Evolutionary conservation across 2,888 invertebrate species (phyloP).

Genomic region (Caenorhabditis sp.): DNA sequence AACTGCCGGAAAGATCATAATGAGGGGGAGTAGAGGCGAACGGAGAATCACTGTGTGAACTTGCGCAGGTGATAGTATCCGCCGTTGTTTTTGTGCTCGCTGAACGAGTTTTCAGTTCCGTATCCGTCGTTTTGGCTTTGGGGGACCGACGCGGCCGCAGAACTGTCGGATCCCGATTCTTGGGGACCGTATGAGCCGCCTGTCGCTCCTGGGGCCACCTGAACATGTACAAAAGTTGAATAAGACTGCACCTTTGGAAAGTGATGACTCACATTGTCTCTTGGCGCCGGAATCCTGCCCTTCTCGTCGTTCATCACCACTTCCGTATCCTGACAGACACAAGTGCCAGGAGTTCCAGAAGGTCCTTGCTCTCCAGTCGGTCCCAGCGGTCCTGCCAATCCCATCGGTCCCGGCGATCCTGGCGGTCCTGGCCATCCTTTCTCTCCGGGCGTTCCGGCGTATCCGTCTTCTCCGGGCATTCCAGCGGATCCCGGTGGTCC

Average conservation of each 20-base stretch:
- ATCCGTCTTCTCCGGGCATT: conserved; percentile 76
- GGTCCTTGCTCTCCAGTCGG: conserved; percentile 76
- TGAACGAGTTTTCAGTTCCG: conserved; percentile 40
- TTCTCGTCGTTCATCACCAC: conserved; percentile 76
- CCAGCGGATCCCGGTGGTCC: conserved; percentile 74
- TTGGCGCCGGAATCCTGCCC: conserved; percentile 64
- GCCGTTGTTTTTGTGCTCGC: conserved; percentile 44
- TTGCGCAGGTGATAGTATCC: conserved; percentile 57
- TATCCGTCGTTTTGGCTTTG: conserved; percentile 51
- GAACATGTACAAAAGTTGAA: background rate
- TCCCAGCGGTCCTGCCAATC: conserved; percentile 71
- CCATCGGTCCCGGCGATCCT: conserved; percentile 76
- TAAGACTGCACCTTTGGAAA: background rate
- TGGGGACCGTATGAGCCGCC: conserved; percentile 53
- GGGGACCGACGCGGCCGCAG: conserved; percentile 27
- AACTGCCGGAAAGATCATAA: conserved; percentile 52
- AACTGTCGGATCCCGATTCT: conserved; percentile 14
- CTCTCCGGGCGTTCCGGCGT: conserved; percentile 77
- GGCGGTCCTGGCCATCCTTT: conserved; percentile 79
- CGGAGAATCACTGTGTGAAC: conserved; percentile 32
- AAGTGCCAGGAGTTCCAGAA: conserved; percentile 78
- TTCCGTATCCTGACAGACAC: conserved; percentile 79
- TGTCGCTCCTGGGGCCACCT: conserved; percentile 51
- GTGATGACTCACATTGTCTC: conserved; percentile 62
- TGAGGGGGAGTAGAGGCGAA: conserved; percentile 43